Base-by-base conservation (phyloP, 1,140 invertebrate genomes). In the Formica selysi region DNA sequence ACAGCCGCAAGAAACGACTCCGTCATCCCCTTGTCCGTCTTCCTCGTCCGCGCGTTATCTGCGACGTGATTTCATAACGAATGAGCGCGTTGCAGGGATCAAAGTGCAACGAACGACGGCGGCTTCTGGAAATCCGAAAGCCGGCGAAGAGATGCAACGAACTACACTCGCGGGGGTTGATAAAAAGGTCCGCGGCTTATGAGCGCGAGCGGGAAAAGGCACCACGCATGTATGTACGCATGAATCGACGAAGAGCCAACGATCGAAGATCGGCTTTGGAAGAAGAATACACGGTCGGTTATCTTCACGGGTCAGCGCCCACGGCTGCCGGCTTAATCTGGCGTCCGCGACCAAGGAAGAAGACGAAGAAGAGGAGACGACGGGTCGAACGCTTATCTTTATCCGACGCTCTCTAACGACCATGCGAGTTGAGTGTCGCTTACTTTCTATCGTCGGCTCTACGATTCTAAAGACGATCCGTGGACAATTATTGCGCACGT, bases 251-350 rank as follows among this genome's bases (percentile, higher is more conserved):
- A 19, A 51, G 79, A 87, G 84, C 86, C 88, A 86, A 88, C 88
- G 87, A 88, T 89, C 84, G 88, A 91, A 51, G 48, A 51, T 51
- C 87, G 92, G 88, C 85, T 93, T 94, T 92, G 22, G 68, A 67
- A 67, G 64, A 86, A 90, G 88, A 88, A 90, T 76, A 85, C 73
- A 51, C 48, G 48, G 74, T 59, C 91, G 87, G 87, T 93, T 95
- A 95, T 95, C 94, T 94, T 92, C 90, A 92, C 87, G 94, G 94
- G 94, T 95, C 94, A 95, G 91, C 90, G 87, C 85, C 90, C 91
- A 93, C 91, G 92, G 92, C 86, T 90, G 70, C 70, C 90, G 85
- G 88, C 93, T 94, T 94, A 94, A 94, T 94, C 94, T 94, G 48
- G 92, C 91, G 87, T 86, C 89, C 92, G 89, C 89, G 90, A 85